phyloP scores from a whole-genome alignment of 2,888 invertebrate species.

The Tenthredo mesomela region DNA sequence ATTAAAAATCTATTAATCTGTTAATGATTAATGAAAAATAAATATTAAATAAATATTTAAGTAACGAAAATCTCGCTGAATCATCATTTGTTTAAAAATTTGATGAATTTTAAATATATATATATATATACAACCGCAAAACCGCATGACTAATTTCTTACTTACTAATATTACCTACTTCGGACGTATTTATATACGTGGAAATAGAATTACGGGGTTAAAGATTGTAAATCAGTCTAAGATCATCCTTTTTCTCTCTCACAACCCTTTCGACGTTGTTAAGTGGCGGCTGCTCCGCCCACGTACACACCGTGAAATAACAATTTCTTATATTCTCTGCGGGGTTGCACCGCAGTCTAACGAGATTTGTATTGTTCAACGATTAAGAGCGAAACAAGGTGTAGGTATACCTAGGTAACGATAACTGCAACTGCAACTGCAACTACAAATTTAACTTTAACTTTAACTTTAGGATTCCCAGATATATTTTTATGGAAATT shows the following conservation, averaged over 20 bases:
- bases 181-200: not conserved
- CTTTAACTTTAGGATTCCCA: not conserved
- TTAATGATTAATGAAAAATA: too few relatives aligned
- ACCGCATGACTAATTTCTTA: not conserved
- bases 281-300: not conserved
- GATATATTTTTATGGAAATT: not conserved
- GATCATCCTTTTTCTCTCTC: not conserved
- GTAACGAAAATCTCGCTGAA: not conserved
- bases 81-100: not conserved
- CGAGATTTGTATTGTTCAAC: slow-evolving; percentile 11
- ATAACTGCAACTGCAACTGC: not conserved
- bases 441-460: too few relatives aligned
- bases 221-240: not conserved
- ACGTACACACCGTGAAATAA: not conserved
- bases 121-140: not conserved
- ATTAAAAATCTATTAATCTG: too few relatives aligned
- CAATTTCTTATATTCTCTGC: not conserved
- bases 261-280: not conserved
- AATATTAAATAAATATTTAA: not conserved
- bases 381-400: slow-evolving; percentile 7
- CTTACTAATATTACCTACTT: not conserved
- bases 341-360: slow-evolving; percentile 36
- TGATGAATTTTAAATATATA: too few relatives aligned
- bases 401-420: not conserved
- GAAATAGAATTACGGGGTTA: not conserved